Base-by-base conservation (phyloP, 2,888 invertebrate species). In the Drosophila meridionalis region DNA sequence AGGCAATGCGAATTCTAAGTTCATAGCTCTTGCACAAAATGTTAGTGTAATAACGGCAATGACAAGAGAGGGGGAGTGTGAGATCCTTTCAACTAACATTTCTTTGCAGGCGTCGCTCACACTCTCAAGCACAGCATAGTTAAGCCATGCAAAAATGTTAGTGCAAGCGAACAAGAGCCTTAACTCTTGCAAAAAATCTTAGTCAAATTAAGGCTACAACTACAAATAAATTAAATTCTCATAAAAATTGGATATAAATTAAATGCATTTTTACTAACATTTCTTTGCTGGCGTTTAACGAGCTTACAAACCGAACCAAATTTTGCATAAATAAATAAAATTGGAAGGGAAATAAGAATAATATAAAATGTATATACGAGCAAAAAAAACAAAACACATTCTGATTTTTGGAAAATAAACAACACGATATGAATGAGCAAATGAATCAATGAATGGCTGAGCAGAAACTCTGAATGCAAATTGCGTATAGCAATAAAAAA, bases 271-370 rank as follows among this genome's bases (percentile, higher is more conserved):
- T 0, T 9, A 68, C 78, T 32, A 84, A 81, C 78, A 68, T 87
- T 87, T 83, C 73, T 40, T 30, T 40, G 53, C 56, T 63, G 59
- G 82, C 4, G 56, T 66, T 32, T 36, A n/a, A 50, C 38, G 47
- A 59, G 55, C 60, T 73, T 65, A 73, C 64, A 73, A 76, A 59
- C 69, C 74, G 69, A 87, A 71, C 66, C 86, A 78, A 65, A 64
- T 83, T 83, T 79, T 73, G 82, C 80, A 89, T 87, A 89, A 84
- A 85, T 82, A 86, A 86, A 87, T 89, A 80, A 72, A 81, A 71
- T 53, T 65, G 40, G 9, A 43, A 50, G 34, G 42, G 45, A 60
- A 32, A 40, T 32, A 61, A 57, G 28, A 32, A 80, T 56, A 56
- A 56, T 50, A 57, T 48, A 28, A 53, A 65, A 43, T 45, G 20